Evolutionary conservation across 2,797 vertebrate genomes (phyloP), one percentile per base, ranked within the genome.

Genomic region (Balearica regulorum): DNA sequence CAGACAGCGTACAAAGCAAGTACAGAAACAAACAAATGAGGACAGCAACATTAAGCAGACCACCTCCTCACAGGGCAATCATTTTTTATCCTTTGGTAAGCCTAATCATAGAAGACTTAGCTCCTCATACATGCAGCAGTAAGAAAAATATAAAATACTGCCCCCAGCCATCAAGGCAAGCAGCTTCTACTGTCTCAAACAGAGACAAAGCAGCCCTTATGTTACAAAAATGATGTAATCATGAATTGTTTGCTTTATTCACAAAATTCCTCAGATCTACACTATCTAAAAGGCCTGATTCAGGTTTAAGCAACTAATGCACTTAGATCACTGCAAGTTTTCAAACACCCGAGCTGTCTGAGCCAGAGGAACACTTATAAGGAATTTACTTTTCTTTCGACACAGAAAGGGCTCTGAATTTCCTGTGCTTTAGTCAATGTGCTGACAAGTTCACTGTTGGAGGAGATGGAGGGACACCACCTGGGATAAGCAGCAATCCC

Each of bases 401-500:
- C 37, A 86, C 33, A 81, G 53, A 77, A 91, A 83, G 43, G 72
- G 68, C 39, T 94, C 73, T 62, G 41, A 87, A 93, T 86, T 58
- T 81, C 76, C 87, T 76, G 54, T 53, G 81, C 58, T 91, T 92
- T 83, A 89, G 61, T 58, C 65, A 94, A 72, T 66, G 60, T 60
- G 88, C 62, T 85, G 57, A 25, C 51, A 82, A 94, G 44, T 65
- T 90, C 87, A 75, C 66, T 91, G 66, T 2, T 72, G 87, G 93
- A 96, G 94, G 95, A 95, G 90, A 96, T 83, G 69, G 96, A 94
- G 83, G 62, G 53, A 90, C 69, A 91, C n/a, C 49, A 85, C 61
- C 61, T 37, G 81, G 66, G 39, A 81, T 55, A 94, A 88, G 78
- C 72, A 94, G 93, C 70, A 83, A 90, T 86, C 80, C 89, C 92